Evolutionary conservation across 1,140 invertebrate genomes (phyloP), one percentile per base, ranked within the genome.

Genomic region (Drosophila santomea): DNA sequence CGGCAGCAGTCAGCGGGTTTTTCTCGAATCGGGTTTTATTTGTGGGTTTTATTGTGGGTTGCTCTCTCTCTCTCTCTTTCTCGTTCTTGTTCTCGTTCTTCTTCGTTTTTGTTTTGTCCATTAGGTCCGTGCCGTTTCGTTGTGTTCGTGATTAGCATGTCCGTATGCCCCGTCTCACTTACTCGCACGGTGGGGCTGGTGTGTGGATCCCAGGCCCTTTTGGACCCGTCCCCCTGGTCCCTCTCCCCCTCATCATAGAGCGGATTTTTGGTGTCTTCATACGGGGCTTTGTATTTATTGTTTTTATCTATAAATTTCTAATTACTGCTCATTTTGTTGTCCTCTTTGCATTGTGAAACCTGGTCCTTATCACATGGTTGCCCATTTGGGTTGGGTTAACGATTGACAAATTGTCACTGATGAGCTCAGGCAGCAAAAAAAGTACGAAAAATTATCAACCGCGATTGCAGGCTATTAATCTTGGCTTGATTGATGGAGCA

Each of bases 81-180:
- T n/a, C n/a, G n/a, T n/a, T n/a, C n/a, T 66, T 17, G 17, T 17
- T 17, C 17, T 66, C 50, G 61, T 78, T 67, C 41, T 68, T 56
- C 25, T 54, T 66, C 12, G 45, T n/a, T 52, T 59, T 72, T 74
- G 74, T 41, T 72, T 32, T 32, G 32, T 32, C 32, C 32, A 32
- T 32, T 32, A 45, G 77, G 61, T 59, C 63, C 25, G 28, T 52
- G 41, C 54, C 28, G 39, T 43, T 56, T 52, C 44, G 41, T 55
- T 47, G 68, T 83, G 47, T 57, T 32, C 52, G 75, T 89, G 84
- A 88, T 86, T 86, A 86, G 79, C 83, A 83, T 88, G 80, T 38
- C 66, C 67, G 50, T 17, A n/a, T 14, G 14, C 12, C 14, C 45
- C 41, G 11, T 55, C 64, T 25, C 63, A 23, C 50, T 69, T 23